Evolutionary conservation across 1,140 invertebrate species (phyloP).

Genomic region (Drosophila kikkawai): DNA sequence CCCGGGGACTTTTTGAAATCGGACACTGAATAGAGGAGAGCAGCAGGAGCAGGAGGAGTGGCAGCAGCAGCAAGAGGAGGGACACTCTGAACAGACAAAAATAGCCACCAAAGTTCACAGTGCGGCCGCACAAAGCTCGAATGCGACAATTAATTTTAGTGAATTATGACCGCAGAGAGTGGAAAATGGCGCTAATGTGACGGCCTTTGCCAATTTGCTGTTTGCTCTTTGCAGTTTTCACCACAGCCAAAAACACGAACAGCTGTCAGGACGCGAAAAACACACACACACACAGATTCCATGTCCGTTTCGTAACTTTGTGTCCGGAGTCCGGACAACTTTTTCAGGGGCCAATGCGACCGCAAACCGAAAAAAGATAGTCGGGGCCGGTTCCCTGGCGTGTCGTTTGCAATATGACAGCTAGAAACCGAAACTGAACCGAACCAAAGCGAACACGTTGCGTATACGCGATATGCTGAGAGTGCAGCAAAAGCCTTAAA

Average conservation of each 20-base stretch:
- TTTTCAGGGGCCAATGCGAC: slow-evolving; percentile 52
- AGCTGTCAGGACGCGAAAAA: slow-evolving; percentile 60
- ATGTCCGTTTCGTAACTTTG: slow-evolving; percentile 31
- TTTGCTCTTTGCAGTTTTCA: slow-evolving; percentile 35
- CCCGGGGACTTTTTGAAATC: slow-evolving; percentile 32
- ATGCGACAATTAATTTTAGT: slow-evolving; percentile 80
- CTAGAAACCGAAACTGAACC: slow-evolving; percentile 31
- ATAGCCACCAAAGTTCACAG: slow-evolving; percentile 29
- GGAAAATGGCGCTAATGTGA: slow-evolving; percentile 75
- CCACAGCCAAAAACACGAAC: slow-evolving; percentile 61
- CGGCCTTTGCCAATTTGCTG: slow-evolving; percentile 57
- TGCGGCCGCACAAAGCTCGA: slow-evolving; percentile 48
- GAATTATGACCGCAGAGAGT: slow-evolving; percentile 77
- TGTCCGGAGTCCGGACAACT: slow-evolving; percentile 33
- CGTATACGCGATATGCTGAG: slow-evolving; percentile 67
- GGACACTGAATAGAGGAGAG: not conserved
- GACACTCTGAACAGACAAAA: not conserved
- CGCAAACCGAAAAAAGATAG: slow-evolving; percentile 40
- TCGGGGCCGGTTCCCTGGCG: slow-evolving; percentile 44
- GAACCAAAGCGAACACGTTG: slow-evolving; percentile 13
- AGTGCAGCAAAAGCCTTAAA: slow-evolving; percentile 46
- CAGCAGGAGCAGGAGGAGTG: not conserved
- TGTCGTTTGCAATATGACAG: slow-evolving; percentile 73
- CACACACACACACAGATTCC: slow-evolving; percentile 1
- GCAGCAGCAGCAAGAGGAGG: not conserved